A percentile compares a stretch with the other conserved stretches of the same genome.
phyloP scores from a whole-genome alignment of 2,888 invertebrate genomes.

The Tetheella fluctuosa region DNA sequence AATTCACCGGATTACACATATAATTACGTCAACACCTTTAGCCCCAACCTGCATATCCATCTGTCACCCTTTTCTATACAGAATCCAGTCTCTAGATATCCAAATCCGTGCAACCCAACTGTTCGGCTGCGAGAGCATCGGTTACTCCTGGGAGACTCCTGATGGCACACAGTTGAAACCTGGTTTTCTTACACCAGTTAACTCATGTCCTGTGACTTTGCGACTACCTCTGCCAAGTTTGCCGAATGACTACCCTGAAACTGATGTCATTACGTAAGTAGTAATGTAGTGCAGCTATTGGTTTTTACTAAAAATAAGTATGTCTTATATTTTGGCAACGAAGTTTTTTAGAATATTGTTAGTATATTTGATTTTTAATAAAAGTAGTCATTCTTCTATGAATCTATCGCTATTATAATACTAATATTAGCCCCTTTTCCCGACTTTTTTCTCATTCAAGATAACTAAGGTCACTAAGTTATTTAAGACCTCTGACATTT shows the following conservation, averaged over 20 bases:
- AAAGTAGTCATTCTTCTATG: too few species aligned
- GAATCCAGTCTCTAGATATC: slow-evolving; percentile 41
- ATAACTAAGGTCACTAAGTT: too few species aligned
- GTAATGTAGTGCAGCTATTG: not conserved
- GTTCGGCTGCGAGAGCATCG: slow-evolving; percentile 40
- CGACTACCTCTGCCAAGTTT: slow-evolving; percentile 39
- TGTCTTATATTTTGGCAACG: too few species aligned
- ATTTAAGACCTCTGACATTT: too few species aligned
- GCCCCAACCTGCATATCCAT: not conserved
- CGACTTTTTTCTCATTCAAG: too few species aligned
- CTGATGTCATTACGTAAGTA: slow-evolving; percentile 54
- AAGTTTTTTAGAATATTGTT: too few species aligned
- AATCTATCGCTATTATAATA: too few species aligned
- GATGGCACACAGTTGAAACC: slow-evolving; percentile 20
- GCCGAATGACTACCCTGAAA: slow-evolving; percentile 42
- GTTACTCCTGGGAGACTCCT: slow-evolving; percentile 39
- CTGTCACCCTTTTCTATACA: slow-evolving; percentile 17
- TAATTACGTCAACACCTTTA: not conserved
- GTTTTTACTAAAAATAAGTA: too few species aligned
- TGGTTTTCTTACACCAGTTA: slow-evolving; percentile 26
- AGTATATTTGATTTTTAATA: too few species aligned
- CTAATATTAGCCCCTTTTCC: too few species aligned
- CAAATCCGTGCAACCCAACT: slow-evolving; percentile 56
- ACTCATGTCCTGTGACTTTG: slow-evolving; percentile 27
- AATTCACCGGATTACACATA: too few species aligned